Conservation (phyloP, 2,113 vertebrate species). For the Paedocypris sp. region DNA sequence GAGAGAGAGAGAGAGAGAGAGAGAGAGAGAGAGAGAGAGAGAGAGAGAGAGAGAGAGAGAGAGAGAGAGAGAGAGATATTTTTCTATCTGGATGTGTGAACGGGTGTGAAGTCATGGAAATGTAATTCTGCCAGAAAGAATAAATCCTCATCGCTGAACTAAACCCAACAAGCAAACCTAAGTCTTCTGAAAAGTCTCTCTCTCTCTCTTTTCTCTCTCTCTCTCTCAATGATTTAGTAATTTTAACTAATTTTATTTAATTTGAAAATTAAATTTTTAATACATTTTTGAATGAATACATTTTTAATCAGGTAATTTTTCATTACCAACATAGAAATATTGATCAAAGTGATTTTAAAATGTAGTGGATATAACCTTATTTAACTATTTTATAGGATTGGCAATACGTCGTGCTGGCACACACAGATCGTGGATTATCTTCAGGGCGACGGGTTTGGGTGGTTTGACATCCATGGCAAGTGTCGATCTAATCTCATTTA, state of each 20-base stretch:
- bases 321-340: too few species aligned
- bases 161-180: conserved; percentile 35
- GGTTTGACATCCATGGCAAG: not conserved
- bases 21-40: conserved; percentile 27
- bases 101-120: conserved; percentile 49
- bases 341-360: too few species aligned
- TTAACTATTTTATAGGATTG: conserved; percentile 34
- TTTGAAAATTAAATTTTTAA: too few species aligned
- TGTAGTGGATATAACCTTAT: too few species aligned
- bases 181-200: not conserved
- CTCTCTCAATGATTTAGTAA: too few species aligned
- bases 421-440: not conserved
- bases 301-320: too few species aligned
- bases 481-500: conserved; percentile 2
- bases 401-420: conserved; percentile 2
- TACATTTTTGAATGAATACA: too few species aligned
- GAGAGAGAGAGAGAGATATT: conserved; percentile 37
- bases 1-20: conserved; percentile 5
- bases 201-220: not conserved
- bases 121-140: conserved; percentile 46
- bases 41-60: not conserved
- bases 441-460: not conserved
- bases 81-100: conserved; percentile 38
- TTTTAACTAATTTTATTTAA: too few species aligned
- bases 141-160: conserved; percentile 45